phyloP scores from a whole-genome alignment of 1,140 invertebrate genomes.

The Lutraria rhynchaena region DNA sequence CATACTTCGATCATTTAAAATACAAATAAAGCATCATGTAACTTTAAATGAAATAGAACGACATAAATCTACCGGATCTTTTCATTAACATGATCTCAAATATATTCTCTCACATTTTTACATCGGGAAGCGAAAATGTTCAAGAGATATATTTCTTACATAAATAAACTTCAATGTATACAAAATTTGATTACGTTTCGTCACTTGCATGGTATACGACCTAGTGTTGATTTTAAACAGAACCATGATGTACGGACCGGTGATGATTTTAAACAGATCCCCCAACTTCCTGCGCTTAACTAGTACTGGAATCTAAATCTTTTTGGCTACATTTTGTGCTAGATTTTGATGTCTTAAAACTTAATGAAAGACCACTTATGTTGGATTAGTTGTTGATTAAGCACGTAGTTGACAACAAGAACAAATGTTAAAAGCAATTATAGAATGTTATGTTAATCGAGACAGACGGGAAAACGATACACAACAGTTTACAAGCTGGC shows the following conservation, averaged over 20 bases:
- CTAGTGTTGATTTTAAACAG: background rate
- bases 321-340: background rate
- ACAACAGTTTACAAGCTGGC: no score
- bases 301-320: background rate
- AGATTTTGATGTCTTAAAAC: constrained; percentile 22
- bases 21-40: no score
- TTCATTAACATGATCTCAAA: no score
- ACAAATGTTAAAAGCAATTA: no score
- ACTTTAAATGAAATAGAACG: no score
- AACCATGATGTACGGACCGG: no score
- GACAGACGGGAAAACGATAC: background rate
- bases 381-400: constrained; percentile 23
- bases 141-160: constrained; percentile 26
- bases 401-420: background rate
- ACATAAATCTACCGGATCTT: no score
- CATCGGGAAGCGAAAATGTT: background rate
- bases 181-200: constrained; percentile 38
- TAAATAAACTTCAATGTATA: constrained; percentile 37
- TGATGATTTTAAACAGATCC: constrained; percentile 21
- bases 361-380: constrained; percentile 18
- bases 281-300: constrained; percentile 13
- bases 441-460: no score
- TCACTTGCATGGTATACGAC: constrained; percentile 10
- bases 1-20: no score
- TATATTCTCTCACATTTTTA: no score